Percentiles rank a stretch among this genome's conserved stretches.
Conservation (phyloP, 2,797 vertebrate genomes). For the Heliangelus exortis region DNA sequence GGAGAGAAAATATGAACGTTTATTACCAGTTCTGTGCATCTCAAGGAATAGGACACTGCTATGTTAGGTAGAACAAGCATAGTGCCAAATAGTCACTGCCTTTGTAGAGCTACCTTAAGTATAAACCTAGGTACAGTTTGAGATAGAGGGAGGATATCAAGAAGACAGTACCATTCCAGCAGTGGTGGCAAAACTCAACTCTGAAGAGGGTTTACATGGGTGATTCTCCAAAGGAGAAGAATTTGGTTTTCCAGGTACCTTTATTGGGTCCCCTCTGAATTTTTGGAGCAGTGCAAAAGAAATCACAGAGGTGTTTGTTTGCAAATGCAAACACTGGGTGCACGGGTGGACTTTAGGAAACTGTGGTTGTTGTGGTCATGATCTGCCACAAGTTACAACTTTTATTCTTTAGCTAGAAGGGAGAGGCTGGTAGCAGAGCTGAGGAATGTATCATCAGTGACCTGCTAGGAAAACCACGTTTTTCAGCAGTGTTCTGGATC, state of each 20-base stretch:
- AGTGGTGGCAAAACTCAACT: background rate
- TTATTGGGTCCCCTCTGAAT: background rate
- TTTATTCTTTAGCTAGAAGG: background rate
- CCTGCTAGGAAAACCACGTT: background rate
- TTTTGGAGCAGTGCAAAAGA: background rate
- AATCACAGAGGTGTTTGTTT: background rate
- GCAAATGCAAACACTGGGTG: background rate
- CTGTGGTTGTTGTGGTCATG: background rate
- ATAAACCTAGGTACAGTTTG: rapidly evolving
- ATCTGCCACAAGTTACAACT: rapidly evolving
- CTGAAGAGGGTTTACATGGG: background rate
- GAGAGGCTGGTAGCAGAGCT: background rate
- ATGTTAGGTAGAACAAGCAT: background rate
- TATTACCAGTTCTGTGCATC: background rate
- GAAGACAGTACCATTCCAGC: background rate
- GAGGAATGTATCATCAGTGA: background rate
- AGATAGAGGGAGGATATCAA: background rate
- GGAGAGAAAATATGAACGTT: background rate
- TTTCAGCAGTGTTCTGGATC: background rate
- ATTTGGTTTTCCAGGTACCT: background rate
- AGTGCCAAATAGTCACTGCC: background rate
- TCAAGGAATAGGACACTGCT: background rate
- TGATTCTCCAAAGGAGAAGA: background rate
- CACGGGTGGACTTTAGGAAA: background rate
- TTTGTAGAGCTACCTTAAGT: background rate